A percentile compares a stretch with the other conserved stretches of the same genome.
Evolutionary conservation across 2,797 vertebrate species (phyloP).

Genomic region (Liasis olivaceus): DNA sequence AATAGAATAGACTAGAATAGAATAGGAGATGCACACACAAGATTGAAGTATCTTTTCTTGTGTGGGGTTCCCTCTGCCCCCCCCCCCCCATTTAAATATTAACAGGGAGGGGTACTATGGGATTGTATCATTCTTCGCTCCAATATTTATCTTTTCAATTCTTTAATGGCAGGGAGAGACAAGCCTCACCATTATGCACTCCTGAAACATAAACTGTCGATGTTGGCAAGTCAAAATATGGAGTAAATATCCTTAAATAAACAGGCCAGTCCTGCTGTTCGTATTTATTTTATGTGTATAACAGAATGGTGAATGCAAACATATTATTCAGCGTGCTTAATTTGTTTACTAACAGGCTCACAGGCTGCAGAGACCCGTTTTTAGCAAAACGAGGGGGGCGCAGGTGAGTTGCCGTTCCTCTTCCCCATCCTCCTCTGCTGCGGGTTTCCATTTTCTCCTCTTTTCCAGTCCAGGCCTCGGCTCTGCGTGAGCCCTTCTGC

Average conservation of each 20-base stretch:
- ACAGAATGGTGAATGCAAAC: background rate
- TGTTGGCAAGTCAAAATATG: slow-evolving; percentile 6
- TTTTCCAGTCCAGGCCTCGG: background rate
- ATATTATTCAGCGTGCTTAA: background rate
- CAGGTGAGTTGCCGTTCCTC: background rate
- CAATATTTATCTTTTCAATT: background rate
- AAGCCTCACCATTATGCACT: background rate
- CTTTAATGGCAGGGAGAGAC: slow-evolving; percentile 4
- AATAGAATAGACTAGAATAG: too few species aligned
- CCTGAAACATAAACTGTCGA: slow-evolving; percentile 12
- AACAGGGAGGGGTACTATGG: too few species aligned
- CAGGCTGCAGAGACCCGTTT: background rate
- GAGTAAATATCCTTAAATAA: slow-evolving; percentile 23
- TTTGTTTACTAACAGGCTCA: background rate
- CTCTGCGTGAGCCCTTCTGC: background rate
- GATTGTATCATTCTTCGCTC: background rate
- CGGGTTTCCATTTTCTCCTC: background rate
- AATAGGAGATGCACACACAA: background rate
- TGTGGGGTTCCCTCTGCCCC: too few species aligned
- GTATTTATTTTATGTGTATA: slow-evolving; percentile 4
- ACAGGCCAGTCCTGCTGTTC: slow-evolving; percentile 2
- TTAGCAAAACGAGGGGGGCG: background rate
- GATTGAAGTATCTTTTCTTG: background rate
- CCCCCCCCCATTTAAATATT: too few species aligned
- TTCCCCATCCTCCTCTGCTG: background rate